A percentile compares a stretch with the other conserved stretches of the same genome.
Evolutionary conservation across 2,113 vertebrate genomes (phyloP).

Genomic region (Phodopus roborovskii): DNA sequence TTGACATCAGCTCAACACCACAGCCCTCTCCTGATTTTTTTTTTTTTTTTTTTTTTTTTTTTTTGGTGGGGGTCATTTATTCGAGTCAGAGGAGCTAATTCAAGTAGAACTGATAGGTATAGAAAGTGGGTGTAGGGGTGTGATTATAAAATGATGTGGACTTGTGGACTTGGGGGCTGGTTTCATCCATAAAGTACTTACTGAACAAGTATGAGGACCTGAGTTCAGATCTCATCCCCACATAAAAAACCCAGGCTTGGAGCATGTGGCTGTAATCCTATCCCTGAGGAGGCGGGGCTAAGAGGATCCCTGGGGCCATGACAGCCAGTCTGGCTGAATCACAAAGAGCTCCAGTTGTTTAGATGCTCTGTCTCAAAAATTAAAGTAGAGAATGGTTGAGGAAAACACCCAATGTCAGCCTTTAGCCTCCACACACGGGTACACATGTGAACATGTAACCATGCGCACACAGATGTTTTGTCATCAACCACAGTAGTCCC

Average conservation of each 20-base stretch:
- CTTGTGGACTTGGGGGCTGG: background rate
- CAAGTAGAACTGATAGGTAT: background rate
- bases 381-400: background rate
- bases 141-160: background rate
- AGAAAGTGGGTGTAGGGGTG: background rate
- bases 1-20: background rate
- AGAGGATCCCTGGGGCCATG: background rate
- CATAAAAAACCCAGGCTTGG: background rate
- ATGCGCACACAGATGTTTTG: background rate
- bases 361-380: background rate
- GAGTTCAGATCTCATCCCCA: background rate
- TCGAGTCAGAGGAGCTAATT: background rate
- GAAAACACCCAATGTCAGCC: background rate
- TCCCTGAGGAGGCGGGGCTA: background rate
- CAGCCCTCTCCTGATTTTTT: background rate
- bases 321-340: background rate
- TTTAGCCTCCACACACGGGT: background rate
- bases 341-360: background rate
- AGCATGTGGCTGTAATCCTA: background rate
- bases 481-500: background rate
- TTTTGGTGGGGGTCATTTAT: background rate
- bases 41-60: too few relatives aligned
- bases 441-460: background rate
- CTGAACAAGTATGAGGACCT: background rate
- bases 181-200: background rate